A percentile compares a stretch with the other conserved stretches of the same genome.
These are phyloP conservation scores for Zelostemma sp. DNA, from an alignment of 1,140 invertebrate genomes.

Conservation along the genomic window DNA sequence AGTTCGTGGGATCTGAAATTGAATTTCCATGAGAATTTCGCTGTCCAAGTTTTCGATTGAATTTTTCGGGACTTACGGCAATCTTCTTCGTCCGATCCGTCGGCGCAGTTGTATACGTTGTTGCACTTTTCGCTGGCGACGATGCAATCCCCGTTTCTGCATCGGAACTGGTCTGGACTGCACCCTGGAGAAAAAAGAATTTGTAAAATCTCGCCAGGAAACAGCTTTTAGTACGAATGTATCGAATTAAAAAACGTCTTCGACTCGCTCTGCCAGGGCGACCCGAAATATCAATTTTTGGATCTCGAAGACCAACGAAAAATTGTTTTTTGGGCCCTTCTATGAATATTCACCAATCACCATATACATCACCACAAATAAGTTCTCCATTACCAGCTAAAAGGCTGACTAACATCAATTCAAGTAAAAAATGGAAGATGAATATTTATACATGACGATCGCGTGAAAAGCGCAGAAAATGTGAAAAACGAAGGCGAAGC, in stretches of 20 bases:
- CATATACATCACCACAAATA: slow-evolving; percentile 24
- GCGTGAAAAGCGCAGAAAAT: neutral
- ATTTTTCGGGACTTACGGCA: slow-evolving; percentile 73
- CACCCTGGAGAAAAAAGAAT: slow-evolving; percentile 62
- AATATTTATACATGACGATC: slow-evolving; percentile 9
- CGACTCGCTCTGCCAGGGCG: too few relatives aligned
- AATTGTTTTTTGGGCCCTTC: too few relatives aligned
- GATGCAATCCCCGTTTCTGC: slow-evolving; percentile 66
- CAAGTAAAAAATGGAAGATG: slow-evolving; percentile 29
- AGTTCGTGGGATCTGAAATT: neutral
- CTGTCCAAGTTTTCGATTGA: neutral
- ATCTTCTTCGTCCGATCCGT: slow-evolving; percentile 70
- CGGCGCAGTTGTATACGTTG: slow-evolving; percentile 62
- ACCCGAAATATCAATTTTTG: too few relatives aligned
- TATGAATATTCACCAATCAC: too few relatives aligned
- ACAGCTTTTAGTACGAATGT: too few relatives aligned
- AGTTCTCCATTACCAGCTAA: slow-evolving; percentile 25
- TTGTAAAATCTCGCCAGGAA: neutral
- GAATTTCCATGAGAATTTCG: neutral
- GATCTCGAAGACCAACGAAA: too few relatives aligned
- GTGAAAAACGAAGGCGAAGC: too few relatives aligned
- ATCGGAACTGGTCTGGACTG: slow-evolving; percentile 75
- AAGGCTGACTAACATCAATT: slow-evolving; percentile 27
- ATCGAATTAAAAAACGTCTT: too few relatives aligned
- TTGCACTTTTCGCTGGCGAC: slow-evolving; percentile 64